Conservation (phyloP, 2,797 vertebrate species). For the Chaenodraco wilsoni region DNA sequence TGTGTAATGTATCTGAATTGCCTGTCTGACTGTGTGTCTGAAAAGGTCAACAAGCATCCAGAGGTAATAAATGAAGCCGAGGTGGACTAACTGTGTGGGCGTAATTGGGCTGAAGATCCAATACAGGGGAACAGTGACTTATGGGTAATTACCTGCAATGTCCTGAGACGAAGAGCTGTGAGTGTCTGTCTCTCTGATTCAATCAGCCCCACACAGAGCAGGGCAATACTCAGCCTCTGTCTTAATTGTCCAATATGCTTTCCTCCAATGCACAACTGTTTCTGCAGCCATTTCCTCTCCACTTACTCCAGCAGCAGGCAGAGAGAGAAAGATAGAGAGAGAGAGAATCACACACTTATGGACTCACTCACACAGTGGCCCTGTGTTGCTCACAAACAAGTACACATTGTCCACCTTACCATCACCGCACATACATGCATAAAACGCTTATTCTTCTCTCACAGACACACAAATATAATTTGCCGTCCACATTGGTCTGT, state of each 20-base stretch:
- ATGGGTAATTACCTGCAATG: slow-evolving; percentile 87
- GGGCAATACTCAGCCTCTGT: slow-evolving; percentile 76
- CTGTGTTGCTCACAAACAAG: slow-evolving; percentile 60
- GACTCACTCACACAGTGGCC: slow-evolving; percentile 53
- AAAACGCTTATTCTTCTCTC: slow-evolving; percentile 10
- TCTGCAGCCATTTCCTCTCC: slow-evolving; percentile 64
- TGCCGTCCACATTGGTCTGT: slow-evolving; percentile 9
- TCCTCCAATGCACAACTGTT: slow-evolving; percentile 67
- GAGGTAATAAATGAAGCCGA: slow-evolving; percentile 79
- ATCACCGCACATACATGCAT: slow-evolving; percentile 8
- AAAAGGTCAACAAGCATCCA: slow-evolving; percentile 85
- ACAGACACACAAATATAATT: slow-evolving; percentile 15
- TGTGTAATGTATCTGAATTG: slow-evolving; percentile 64
- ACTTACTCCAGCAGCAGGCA: slow-evolving; percentile 49
- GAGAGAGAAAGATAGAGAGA: neutral
- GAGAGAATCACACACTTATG: slow-evolving; percentile 42
- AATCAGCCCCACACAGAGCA: slow-evolving; percentile 84
- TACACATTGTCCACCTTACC: slow-evolving; percentile 18
- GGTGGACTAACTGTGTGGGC: slow-evolving; percentile 75
- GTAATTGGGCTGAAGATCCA: slow-evolving; percentile 84
- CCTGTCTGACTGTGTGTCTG: slow-evolving; percentile 61
- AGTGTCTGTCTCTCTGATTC: slow-evolving; percentile 81
- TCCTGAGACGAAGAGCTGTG: slow-evolving; percentile 83
- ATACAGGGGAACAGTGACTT: slow-evolving; percentile 82
- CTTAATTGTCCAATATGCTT: slow-evolving; percentile 87